Evolutionary conservation across 2,113 vertebrate species (phyloP), one percentile per base, ranked within the genome.

Genomic region (Megaceryle maxima): DNA sequence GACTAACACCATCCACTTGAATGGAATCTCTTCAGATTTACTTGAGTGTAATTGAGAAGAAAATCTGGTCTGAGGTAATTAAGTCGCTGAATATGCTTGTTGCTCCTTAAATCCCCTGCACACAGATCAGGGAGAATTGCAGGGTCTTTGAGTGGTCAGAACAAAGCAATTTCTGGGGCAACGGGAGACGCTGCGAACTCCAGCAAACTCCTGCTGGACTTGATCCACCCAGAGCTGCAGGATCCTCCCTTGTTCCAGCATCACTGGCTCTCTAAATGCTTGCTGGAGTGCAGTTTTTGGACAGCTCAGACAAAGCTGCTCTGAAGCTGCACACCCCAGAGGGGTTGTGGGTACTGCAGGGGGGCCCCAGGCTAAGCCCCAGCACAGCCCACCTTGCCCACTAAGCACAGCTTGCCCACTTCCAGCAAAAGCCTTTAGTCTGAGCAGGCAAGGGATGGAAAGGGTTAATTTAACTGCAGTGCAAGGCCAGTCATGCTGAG

Each of bases 401-500:
- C 35, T 60, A 64, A 82, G 11, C 43, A 39, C 1, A 8, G 25
- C 50, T 70, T 43, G 17, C 43, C 81, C 4, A 3, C 66, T 73
- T 51, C 59, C 72, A 88, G 59, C 7, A 39, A 83, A 86, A 95
- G 69, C 19, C 56, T 87, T 88, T 44, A 63, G 33, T 44, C 44
- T 50, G 53, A 92, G 57, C 57, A 80, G 33, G 55, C 12, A 28
- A 62, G 69, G 69, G 63, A 64, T 7, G 12, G 41, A 64, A 97
- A 69, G 96, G 85, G 97, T 97, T 97, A 97, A 96, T 83, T 89
- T 92, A 94, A 96, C 95, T 0, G 19, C 95, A 93, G 92, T 95
- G 92, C 90, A 94, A 97, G 97, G 97, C 97, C 96, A 97, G 87
- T 96, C 90, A 81, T 8, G 31, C 96, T 86, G 93, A 95, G 95